Conservation (phyloP, 2,113 vertebrate species). For the Thermophis baileyi region DNA sequence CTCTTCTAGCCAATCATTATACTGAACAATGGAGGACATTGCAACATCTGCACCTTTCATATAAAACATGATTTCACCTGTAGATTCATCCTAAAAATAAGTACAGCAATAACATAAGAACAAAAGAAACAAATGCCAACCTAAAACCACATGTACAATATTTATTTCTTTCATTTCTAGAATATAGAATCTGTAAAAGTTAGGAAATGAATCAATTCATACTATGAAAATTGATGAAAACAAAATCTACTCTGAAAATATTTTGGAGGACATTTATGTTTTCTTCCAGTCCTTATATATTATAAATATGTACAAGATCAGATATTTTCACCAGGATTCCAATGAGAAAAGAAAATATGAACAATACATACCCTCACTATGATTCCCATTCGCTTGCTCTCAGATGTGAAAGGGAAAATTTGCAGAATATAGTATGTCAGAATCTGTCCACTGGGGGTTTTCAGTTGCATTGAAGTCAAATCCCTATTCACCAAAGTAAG, state of each 20-base stretch:
- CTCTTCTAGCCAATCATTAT: constrained; percentile 97
- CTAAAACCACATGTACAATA: neutral
- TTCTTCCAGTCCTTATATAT: neutral
- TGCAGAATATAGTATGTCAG: constrained; percentile 89
- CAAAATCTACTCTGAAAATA: neutral
- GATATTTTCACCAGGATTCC: neutral
- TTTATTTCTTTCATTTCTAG: neutral
- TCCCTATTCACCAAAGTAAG: constrained; percentile 93
- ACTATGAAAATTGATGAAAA: neutral
- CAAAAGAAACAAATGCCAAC: neutral
- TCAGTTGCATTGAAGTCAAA: constrained; percentile 90
- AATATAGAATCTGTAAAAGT: neutral
- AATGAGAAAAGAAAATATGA: neutral
- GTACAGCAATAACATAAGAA: neutral
- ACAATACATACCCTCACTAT: constrained; percentile 76
- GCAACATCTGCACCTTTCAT: constrained; percentile 96
- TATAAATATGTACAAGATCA: neutral
- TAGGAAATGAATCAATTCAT: neutral
- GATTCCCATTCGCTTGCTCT: constrained; percentile 98
- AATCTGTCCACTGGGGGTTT: constrained; percentile 87
- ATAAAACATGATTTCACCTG: constrained; percentile 93
- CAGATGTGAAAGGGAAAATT: constrained; percentile 83
- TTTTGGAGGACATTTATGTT: neutral
- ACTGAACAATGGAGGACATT: constrained; percentile 96
- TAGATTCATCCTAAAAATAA: constrained; percentile 84